These are phyloP conservation scores for Cydia splendana DNA, from an alignment of 1,140 invertebrate genomes.

Conservation along the genomic window DNA sequence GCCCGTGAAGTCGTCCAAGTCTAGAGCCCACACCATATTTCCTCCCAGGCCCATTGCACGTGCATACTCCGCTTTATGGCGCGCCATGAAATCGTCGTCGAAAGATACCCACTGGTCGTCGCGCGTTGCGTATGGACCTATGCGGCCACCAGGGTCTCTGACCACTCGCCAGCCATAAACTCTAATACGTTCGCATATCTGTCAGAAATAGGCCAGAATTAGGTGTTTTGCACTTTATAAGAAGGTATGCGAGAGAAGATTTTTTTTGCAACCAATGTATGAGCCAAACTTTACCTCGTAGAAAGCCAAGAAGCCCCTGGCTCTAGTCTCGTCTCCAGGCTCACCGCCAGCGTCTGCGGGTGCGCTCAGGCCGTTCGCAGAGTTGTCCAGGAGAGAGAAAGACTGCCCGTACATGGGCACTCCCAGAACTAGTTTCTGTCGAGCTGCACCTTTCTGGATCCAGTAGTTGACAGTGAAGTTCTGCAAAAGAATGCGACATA, in stretches of 20 bases:
- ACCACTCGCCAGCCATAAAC: slow-evolving; percentile 85
- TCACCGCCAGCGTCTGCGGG: slow-evolving; percentile 87
- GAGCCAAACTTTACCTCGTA: slow-evolving; percentile 84
- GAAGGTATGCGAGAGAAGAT: too few relatives aligned
- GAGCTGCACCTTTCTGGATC: slow-evolving; percentile 88
- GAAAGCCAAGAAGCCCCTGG: slow-evolving; percentile 90
- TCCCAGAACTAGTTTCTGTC: slow-evolving; percentile 88
- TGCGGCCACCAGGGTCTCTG: slow-evolving; percentile 83
- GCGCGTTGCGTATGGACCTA: slow-evolving; percentile 87
- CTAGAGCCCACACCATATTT: slow-evolving; percentile 93
- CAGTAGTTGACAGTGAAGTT: slow-evolving; percentile 92
- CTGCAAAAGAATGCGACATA: slow-evolving; percentile 67
- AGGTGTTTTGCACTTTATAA: slow-evolving; percentile 23
- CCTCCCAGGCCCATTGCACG: slow-evolving; percentile 88
- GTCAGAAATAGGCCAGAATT: slow-evolving; percentile 3
- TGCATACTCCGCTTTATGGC: slow-evolving; percentile 87
- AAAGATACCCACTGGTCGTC: slow-evolving; percentile 93
- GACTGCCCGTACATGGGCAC: slow-evolving; percentile 93
- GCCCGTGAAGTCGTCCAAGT: slow-evolving; percentile 87
- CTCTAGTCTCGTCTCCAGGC: slow-evolving; percentile 89
- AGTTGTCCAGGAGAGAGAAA: slow-evolving; percentile 85
- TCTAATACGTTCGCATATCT: slow-evolving; percentile 86
- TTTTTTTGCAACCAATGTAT: too few relatives aligned
- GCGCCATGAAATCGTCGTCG: slow-evolving; percentile 88
- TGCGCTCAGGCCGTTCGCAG: slow-evolving; percentile 83